Evolutionary conservation across 2,797 vertebrate species (phyloP), one percentile per base, ranked within the genome.

Genomic region (Serranus cabrilla): DNA sequence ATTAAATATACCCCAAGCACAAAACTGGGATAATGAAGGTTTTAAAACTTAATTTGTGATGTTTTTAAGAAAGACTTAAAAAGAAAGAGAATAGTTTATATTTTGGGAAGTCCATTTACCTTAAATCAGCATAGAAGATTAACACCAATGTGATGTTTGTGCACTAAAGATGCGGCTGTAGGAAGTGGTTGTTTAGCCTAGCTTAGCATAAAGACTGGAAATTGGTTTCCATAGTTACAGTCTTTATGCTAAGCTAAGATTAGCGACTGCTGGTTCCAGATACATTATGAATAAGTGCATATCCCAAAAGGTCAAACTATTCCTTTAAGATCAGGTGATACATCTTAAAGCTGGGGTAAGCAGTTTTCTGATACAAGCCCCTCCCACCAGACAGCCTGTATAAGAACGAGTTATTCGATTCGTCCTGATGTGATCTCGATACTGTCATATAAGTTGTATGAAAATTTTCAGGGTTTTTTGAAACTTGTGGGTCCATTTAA

Each of bases 131-230:
- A 12, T 2, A 11, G 0, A 42, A 43, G 16, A 49, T 2, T n/a
- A 3, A 37, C 12, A 11, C 12, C 11, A 13, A 2, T 9, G 1
- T 31, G 10, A 42, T 25, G 20, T 31, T 40, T 63, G 46, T 11
- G 12, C 2, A 1, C 1, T 47, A 23, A 67, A 59, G 57, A 55
- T 37, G 51, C 1, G 54, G 49, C 64, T 45, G 20, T 23, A 52
- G 61, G 7, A 43, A 16, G 37, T 1, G 0, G n/a, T 14, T 11
- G 10, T 17, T 65, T 65, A 64, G 51, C 64, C 51, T 43, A 43
- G 39, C 20, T 51, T 34, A 60, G 64, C 21, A 61, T 64, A 45
- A 58, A 14, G 13, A 31, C n/a, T 55, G 27, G 4, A 62, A 42
- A 46, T 11, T 4, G 3, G 23, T 11, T 68, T 23, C 9, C 50